Evolutionary conservation across 2,888 invertebrate species (phyloP).

Genomic region (Apodemia zela): DNA sequence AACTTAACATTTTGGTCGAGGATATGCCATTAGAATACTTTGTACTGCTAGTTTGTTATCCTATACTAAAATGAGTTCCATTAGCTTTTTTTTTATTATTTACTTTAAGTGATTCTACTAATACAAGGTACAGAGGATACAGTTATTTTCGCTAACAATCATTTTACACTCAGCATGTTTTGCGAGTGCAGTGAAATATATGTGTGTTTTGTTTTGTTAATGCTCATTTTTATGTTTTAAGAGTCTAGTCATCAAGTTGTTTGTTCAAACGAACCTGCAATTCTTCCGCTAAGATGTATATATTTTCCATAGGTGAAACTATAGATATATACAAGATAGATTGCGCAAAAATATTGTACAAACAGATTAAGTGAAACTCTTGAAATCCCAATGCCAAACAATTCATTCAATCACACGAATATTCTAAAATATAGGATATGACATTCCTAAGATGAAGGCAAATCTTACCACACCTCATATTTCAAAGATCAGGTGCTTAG

Average conservation of each 20-base stretch:
- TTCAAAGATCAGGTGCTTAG: too few species aligned
- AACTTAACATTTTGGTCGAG: too few species aligned
- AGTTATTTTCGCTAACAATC: constrained; percentile 1
- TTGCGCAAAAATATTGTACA: not conserved
- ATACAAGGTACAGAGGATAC: not conserved
- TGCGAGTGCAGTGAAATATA: constrained; percentile 46
- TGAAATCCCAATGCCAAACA: too few species aligned
- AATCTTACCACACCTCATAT: too few species aligned
- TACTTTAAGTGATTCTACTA: not conserved
- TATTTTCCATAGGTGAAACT: constrained; percentile 9
- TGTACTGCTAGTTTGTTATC: too few species aligned
- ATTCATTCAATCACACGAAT: too few species aligned
- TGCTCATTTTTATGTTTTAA: constrained; percentile 77
- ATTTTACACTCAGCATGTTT: constrained; percentile 27
- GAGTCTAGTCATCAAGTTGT: constrained; percentile 75
- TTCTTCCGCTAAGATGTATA: constrained; percentile 15
- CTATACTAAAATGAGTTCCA: too few species aligned
- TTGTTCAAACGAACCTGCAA: constrained; percentile 47
- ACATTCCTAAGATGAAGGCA: too few species aligned
- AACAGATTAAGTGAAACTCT: too few species aligned
- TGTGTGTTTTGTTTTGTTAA: constrained; percentile 61
- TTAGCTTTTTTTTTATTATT: too few species aligned
- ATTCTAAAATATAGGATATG: too few species aligned
- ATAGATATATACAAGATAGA: constrained; percentile 13
- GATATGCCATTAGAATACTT: too few species aligned